Base-by-base conservation (phyloP, 2,113 vertebrate genomes). In the Heterochromis multidens region DNA sequence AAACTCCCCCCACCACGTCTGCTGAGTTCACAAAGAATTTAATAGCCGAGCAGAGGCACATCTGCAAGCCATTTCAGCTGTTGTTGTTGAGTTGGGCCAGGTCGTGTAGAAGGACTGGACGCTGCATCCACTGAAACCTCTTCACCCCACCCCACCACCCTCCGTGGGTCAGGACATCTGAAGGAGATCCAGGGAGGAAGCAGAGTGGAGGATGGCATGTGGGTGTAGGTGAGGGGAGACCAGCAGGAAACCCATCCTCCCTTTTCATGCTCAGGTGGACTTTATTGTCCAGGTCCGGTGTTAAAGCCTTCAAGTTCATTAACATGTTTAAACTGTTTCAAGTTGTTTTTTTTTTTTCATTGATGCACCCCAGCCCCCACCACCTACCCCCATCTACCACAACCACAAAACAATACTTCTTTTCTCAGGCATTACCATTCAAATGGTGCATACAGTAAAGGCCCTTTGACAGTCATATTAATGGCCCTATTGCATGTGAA, bases 11-110 rank as follows among this genome's bases (percentile, higher is more conserved):
- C 80, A n/a, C 82, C 33, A 77, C 33, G 79, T 77, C 87, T 87
- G 54, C 80, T 84, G 88, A 89, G 83, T 92, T 91, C 87, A 92
- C 63, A 85, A 91, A 91, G 87, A 93, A 95, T 94, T 88, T 95
- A 95, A 95, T 93, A 95, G 87, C 70, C 16, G 21, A 89, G 90
- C 70, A 17, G 61, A 91, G 89, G 84, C 88, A 95, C 95, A 96
- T 95, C 95, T 96, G 95, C 87, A 93, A 96, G 72, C 90, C 91
- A 94, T 96, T 95, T 91, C 29, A 89, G 84, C 56, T 91, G 93
- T 91, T 92, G 92, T 95, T 95, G 90, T 93, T 91, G 91, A 91
- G 87, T 82, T 70, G 77, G 84, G 35, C 76, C 49, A 60, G 88
- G 85, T 85, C 59, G 83, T 78, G 63, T 60, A 82, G 88, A 84